phyloP scores from a whole-genome alignment of 1,140 invertebrate species.

The Parapsyche elsis region DNA sequence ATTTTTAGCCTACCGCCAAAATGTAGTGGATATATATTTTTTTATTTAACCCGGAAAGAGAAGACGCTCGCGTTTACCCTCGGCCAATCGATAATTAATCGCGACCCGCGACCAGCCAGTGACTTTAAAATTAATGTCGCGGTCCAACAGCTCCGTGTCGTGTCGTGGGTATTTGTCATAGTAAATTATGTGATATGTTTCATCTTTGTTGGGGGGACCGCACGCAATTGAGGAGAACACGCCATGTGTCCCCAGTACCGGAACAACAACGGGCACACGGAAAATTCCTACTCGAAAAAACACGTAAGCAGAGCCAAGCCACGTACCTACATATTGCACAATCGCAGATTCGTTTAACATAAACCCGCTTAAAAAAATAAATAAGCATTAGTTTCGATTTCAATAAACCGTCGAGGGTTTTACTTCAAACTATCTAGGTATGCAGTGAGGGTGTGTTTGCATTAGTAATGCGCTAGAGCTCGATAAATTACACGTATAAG shows the following conservation, averaged over 20 bases:
- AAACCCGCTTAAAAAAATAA: neutral
- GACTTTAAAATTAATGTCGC: slow-evolving; percentile 52
- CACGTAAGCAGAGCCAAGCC: too few species aligned
- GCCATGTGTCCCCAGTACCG: slow-evolving; percentile 29
- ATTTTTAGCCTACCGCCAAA: too few species aligned
- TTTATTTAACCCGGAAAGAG: too few species aligned
- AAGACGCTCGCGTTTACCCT: neutral
- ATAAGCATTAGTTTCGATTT: too few species aligned
- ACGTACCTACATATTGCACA: neutral
- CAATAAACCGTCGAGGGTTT: neutral
- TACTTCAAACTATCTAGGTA: neutral
- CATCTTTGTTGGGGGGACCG: slow-evolving; percentile 47
- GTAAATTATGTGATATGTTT: slow-evolving; percentile 56
- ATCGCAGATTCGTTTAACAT: neutral
- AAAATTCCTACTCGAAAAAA: too few species aligned
- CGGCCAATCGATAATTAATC: slow-evolving; percentile 52
- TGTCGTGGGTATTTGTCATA: slow-evolving; percentile 54
- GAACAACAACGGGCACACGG: too few species aligned
- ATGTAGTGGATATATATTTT: too few species aligned
- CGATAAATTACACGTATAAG: slow-evolving; percentile 19
- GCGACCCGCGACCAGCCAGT: slow-evolving; percentile 44
- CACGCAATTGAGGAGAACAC: slow-evolving; percentile 43
- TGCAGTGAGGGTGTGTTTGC: slow-evolving; percentile 13
- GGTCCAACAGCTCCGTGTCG: slow-evolving; percentile 38
- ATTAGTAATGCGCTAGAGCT: neutral